Conservation (phyloP, 2,888 invertebrate genomes). For the Polydrusus pterygomalis region DNA sequence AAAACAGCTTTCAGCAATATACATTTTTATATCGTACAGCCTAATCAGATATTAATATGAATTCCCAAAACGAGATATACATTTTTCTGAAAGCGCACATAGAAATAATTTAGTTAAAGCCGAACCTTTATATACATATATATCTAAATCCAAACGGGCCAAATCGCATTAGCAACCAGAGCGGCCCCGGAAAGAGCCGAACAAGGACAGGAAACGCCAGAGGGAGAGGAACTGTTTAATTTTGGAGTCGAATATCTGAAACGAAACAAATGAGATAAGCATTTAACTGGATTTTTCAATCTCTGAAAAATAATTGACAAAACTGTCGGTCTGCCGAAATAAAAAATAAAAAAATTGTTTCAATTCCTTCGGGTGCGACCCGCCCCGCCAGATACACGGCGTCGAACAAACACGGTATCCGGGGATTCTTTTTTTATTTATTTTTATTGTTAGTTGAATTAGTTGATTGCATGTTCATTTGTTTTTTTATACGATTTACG, state of each 20-base stretch:
- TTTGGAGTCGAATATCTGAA: slow-evolving; percentile 51
- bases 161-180: slow-evolving; percentile 56
- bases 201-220: slow-evolving; percentile 54
- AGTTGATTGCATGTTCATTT: slow-evolving; percentile 48
- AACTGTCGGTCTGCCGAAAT: slow-evolving; percentile 37
- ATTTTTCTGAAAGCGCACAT: slow-evolving; percentile 23
- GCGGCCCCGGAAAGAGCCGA: slow-evolving; percentile 40
- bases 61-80: slow-evolving; percentile 15
- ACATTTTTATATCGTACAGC: too few species aligned
- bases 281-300: slow-evolving; percentile 52
- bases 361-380: slow-evolving; percentile 39
- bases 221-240: slow-evolving; percentile 42
- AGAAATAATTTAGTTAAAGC: slow-evolving; percentile 18
- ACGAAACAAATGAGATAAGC: slow-evolving; percentile 52
- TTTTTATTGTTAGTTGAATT: slow-evolving; percentile 52
- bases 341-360: slow-evolving; percentile 36
- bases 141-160: slow-evolving; percentile 51
- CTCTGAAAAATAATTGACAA: slow-evolving; percentile 56
- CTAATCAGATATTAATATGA: slow-evolving; percentile 3
- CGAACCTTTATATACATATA: slow-evolving; percentile 26
- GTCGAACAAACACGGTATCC: slow-evolving; percentile 35
- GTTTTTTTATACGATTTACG: slow-evolving; percentile 45
- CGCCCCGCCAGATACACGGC: slow-evolving; percentile 17
- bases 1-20: too few species aligned
- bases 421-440: slow-evolving; percentile 44